Evolutionary conservation across 2,797 vertebrate species (phyloP), one percentile per base, ranked within the genome.

Genomic region (Anguilla anguilla): DNA sequence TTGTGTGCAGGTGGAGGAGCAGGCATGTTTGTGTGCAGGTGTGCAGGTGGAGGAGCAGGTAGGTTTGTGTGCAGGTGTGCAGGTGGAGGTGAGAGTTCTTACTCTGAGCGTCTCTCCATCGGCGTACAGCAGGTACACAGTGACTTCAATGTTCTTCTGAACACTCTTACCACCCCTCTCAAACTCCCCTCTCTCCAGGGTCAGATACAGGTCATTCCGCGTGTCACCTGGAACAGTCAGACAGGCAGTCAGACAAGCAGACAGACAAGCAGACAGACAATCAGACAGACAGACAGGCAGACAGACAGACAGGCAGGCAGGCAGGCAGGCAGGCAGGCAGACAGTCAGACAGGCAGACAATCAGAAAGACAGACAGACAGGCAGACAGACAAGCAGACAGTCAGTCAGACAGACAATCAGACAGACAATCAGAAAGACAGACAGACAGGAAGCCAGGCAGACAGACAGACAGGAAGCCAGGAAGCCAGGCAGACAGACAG

Each of bases 101-200:
- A 99, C 99, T 96, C 99, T 98, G 81, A 99, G 95, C 87, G 98
- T 97, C 90, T 99, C 98, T 89, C 99, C 99, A 2, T 99, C 99
- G 0, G 99, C 98, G 0, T 99, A 99, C 84, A 99, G 97, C 79
- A 99, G 98, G 11, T 98, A 99, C 93, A 99, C 97, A 25, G 98
- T 99, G 92, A 99, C 97, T 93, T 99, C 99, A 0, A 99, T 99
- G 94, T 99, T 99, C 95, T 99, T 99, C 95, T 99, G 99, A 85
- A 99, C 99, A 0, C 98, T 99, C 92, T 99, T 99, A 86, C 99
- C 99, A 2, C 99, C 99, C 93, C 98, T 96, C 89, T 99, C 99
- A 79, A 99, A 99, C 94, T 99, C 99, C 0, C 99, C 98, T 86
- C 97, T 96, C 91, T 99, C 99, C 94, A 99, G 91, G 0, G 97